Evolutionary conservation across 2,113 vertebrate species (phyloP).

Genomic region (Crotalus viridis): DNA sequence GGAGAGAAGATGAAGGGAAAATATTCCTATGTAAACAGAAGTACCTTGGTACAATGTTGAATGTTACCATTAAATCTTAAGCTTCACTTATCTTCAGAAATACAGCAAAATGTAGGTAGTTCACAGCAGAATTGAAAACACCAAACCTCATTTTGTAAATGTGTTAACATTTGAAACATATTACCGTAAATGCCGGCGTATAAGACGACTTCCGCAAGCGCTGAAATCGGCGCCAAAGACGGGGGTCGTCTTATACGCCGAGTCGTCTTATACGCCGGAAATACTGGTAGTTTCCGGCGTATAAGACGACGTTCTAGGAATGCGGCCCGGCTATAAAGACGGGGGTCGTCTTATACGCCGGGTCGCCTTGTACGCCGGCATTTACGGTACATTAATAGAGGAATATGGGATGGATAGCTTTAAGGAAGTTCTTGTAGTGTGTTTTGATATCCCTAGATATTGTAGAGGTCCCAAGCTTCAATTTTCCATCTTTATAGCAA

Average conservation of each 20-base stretch:
- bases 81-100: neutral
- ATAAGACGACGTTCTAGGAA: too few species aligned
- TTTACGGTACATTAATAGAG: neutral
- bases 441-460: neutral
- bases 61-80: neutral
- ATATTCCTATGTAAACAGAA: neutral
- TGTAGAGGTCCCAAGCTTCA: neutral
- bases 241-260: too few species aligned
- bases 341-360: too few species aligned
- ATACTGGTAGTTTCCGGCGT: too few species aligned
- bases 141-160: neutral
- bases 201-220: too few species aligned
- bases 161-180: neutral
- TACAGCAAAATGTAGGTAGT: neutral
- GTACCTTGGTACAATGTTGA: neutral
- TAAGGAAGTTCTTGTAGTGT: neutral
- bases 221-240: too few species aligned
- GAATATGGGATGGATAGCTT: neutral
- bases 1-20: neutral
- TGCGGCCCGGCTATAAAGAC: too few species aligned
- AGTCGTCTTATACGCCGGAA: too few species aligned
- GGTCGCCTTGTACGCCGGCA: too few species aligned
- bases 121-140: neutral
- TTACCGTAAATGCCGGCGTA: too few species aligned
- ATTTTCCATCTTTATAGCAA: neutral